Percentiles rank a stretch among this genome's conserved stretches.
Conservation (phyloP, 2,888 invertebrate species). For the Anagyrus pseudococci region DNA sequence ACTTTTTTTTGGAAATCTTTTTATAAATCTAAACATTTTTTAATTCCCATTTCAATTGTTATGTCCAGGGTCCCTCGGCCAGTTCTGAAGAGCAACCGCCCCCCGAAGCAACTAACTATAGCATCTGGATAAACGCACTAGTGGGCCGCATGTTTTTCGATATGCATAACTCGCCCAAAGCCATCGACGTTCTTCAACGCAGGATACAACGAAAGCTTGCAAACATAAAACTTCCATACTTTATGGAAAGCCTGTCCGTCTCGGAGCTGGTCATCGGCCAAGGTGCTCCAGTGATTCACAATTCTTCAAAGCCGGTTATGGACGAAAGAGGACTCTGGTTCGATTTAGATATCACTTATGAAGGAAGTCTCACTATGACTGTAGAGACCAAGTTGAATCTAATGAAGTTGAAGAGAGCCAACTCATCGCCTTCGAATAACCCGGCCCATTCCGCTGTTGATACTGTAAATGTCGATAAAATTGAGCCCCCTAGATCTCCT, state of each 20-base stretch:
- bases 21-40: not conserved
- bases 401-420: conserved; percentile 68
- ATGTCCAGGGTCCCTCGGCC: not conserved
- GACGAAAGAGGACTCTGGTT: conserved; percentile 90
- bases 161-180: conserved; percentile 75
- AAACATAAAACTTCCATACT: conserved; percentile 86
- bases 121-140: conserved; percentile 80
- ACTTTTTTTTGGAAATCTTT: conserved; percentile 1
- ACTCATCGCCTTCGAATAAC: conserved; percentile 45
- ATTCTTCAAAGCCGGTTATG: conserved; percentile 70
- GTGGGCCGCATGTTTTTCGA: conserved; percentile 83
- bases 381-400: conserved; percentile 89
- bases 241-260: conserved; percentile 83
- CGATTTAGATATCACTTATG: conserved; percentile 81
- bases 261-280: conserved; percentile 76
- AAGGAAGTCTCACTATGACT: conserved; percentile 80
- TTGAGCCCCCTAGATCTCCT: conserved; percentile 61
- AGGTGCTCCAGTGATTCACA: conserved; percentile 72
- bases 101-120: conserved; percentile 56
- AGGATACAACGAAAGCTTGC: conserved; percentile 86
- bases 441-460: conserved; percentile 38
- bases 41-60: not conserved
- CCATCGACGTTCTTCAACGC: conserved; percentile 74
- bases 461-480: conserved; percentile 43
- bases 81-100: conserved; percentile 39